Base-by-base conservation (phyloP, 2,797 vertebrate species). In the Sebastes nivosus region DNA sequence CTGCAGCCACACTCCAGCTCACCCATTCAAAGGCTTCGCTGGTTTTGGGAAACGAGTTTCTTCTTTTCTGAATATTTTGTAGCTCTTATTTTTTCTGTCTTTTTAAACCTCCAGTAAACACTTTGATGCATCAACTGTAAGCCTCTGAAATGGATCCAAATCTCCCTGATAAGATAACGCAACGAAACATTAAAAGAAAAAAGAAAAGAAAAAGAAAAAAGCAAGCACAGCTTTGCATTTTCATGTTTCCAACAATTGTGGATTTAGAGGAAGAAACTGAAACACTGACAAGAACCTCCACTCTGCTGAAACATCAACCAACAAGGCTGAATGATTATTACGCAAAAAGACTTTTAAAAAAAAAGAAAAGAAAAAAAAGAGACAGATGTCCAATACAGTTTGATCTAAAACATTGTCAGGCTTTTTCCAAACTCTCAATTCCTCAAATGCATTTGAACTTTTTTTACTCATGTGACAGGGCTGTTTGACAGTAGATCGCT, bases 81-180 rank as follows among this genome's bases (percentile, higher is more conserved):
- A 66, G 64, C 67, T 73, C 57, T 75, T 38, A 6, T 63, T 69
- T 46, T 34, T 64, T 16, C 38, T 60, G 13, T 60, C 66, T 66
- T 50, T 79, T 50, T 79, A 73, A 84, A 75, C 52, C 52, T 80
- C 58, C 24, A 52, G 75, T 89, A 88, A 89, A 91, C 79, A 83
- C 54, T 82, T 59, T 67, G 80, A 90, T 86, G 78, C 63, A 80
- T 83, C 83, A 73, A 75, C 74, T 75, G 75, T 77, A 52, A 67
- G 75, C 73, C 52, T 82, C 71, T 77, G 61, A 85, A 89, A 90
- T 66, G 18, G 68, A 88, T 85, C 88, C 86, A 80, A 87, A 84
- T 85, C 82, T 91, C 91, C 90, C 89, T 88, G 86, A 38, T 38
- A 88, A 89, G 83, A 84, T 77, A 80, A 84, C 80, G 58, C 64